phyloP scores from a whole-genome alignment of 2,113 vertebrate species.

The Dunckerocampus dactyliophorus region DNA sequence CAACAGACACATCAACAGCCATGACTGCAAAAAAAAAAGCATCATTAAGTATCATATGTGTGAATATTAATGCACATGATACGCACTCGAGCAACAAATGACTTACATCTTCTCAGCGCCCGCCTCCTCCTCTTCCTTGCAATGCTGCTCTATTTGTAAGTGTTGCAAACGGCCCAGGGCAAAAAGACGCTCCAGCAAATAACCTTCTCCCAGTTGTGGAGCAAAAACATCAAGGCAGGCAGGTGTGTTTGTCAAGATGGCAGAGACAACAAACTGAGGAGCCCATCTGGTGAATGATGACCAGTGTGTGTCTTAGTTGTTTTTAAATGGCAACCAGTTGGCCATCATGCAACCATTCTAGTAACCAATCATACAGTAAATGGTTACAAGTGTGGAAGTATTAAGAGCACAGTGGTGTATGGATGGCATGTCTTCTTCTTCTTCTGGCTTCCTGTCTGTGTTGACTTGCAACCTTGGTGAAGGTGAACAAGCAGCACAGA shows the following conservation, averaged over 20 bases:
- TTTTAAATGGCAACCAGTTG: background rate
- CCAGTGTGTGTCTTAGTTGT: background rate
- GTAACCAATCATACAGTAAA: background rate
- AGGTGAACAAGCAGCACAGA: no score
- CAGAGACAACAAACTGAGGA: background rate
- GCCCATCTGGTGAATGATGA: background rate
- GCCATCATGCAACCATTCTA: background rate
- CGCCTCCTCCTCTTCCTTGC: background rate
- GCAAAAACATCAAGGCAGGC: conserved; percentile 1
- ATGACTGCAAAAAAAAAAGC: background rate
- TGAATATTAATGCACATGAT: background rate
- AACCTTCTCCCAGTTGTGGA: background rate
- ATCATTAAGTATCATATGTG: background rate
- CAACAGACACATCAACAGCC: background rate
- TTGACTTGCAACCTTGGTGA: no score
- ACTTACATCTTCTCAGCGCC: background rate
- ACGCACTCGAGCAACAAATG: background rate
- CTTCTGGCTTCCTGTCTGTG: no score
- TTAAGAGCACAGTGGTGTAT: no score
- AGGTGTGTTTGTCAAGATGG: background rate
- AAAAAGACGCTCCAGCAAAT: background rate
- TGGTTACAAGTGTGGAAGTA: no score
- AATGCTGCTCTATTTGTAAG: background rate
- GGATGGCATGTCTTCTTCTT: no score
- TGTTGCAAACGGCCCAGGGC: background rate